Evolutionary conservation across 2,888 invertebrate species (phyloP), one percentile per base, ranked within the genome.

Genomic region (Mongoloraphidia duomilia): DNA sequence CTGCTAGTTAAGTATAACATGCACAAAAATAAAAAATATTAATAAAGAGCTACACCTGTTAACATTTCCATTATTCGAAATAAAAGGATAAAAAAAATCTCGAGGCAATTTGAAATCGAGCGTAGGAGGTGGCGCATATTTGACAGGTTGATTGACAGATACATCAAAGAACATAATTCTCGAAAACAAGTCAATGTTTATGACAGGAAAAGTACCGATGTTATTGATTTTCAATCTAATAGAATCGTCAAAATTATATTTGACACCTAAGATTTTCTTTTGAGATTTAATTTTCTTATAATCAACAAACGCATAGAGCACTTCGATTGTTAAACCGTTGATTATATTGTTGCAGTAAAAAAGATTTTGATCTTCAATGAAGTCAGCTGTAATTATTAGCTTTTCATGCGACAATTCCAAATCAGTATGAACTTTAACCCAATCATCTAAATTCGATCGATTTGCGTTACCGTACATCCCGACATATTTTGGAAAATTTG

Each of bases 51-150:
- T 47, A 43, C 12, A 34, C 39, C 13, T 47, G 26, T 8, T 46
- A 44, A 46, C 33, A 33, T 34, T 41, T 34, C 50, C 47, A 11
- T 40, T 37, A 17, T 46, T 39, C 17, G 41, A 46, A 35, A 66
- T 56, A 55, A 76, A 75, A 1, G 80, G 80, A 59, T 80, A 79
- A 63, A 79, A 80, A 63, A 80, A 80, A 61, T 79, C 79, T 51
- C 71, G 65, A 1, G 79, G 79, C 44, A 79, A 63, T 56, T 69
- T 69, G 44, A 76, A 68, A 47, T 74, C 67, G 47, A 77, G 67
- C 36, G 71, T 68, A 4, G 79, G 79, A 39, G 74, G 69, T 52
- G 72, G 72, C 2, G 74, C 74, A 53, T 69, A 68, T 50, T 67
- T 66, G 44, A 62, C 64, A 2, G 63, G 58, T 9, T 74, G 69